Evolutionary conservation across 2,797 vertebrate species (phyloP).

Genomic region (Arnoldichthys spilopterus): DNA sequence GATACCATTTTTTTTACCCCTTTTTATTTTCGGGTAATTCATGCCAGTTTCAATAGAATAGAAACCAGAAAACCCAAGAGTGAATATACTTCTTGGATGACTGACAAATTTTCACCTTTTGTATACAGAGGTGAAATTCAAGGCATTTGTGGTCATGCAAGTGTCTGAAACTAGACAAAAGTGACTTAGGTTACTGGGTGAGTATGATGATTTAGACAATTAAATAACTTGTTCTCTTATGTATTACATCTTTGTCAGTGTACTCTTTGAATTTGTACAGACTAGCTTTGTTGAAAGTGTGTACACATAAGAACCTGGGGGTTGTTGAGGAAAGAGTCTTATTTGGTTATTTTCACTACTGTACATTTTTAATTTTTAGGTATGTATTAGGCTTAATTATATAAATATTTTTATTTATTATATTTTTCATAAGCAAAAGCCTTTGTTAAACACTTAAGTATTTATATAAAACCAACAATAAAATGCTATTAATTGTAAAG

Average conservation of each 20-base stretch:
- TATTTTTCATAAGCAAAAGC: neutral
- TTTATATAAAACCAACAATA: neutral
- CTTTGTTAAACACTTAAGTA: neutral
- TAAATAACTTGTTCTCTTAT: constrained; percentile 65
- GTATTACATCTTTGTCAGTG: constrained; percentile 64
- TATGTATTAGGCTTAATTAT: neutral
- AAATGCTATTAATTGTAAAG: neutral
- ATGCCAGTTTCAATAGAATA: constrained; percentile 67
- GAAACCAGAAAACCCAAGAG: constrained; percentile 74
- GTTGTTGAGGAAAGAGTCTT: neutral
- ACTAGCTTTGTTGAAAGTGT: constrained; percentile 70
- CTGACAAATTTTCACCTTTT: constrained; percentile 70
- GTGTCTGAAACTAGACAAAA: constrained; percentile 73
- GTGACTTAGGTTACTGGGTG: constrained; percentile 75
- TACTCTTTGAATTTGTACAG: constrained; percentile 67
- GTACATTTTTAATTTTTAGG: neutral
- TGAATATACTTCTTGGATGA: constrained; percentile 69
- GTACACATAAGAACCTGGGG: constrained; percentile 40
- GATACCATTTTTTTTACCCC: constrained; percentile 46
- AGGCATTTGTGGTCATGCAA: constrained; percentile 70
- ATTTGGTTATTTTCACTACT: neutral
- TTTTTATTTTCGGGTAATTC: constrained; percentile 59
- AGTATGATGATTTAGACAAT: constrained; percentile 70
- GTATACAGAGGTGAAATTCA: constrained; percentile 71
- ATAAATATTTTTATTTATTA: neutral